phyloP scores from a whole-genome alignment of 2,797 vertebrate genomes.

The Sternarchorhynchus goeldii region DNA sequence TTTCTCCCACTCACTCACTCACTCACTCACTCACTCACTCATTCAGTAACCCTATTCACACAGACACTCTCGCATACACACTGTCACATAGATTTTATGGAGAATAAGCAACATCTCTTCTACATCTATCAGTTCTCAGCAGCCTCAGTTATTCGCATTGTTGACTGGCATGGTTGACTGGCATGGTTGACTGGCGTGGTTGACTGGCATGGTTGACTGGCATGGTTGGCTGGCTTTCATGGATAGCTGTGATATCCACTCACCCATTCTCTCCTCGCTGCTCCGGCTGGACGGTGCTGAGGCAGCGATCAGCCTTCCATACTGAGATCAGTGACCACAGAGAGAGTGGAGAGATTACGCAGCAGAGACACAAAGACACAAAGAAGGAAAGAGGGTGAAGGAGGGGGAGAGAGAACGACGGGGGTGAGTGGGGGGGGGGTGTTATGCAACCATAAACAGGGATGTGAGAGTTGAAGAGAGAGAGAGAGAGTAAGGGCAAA shows the following conservation, averaged over 20 bases:
- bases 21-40: too few relatives aligned
- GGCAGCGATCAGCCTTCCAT: not conserved
- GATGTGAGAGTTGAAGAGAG: conserved; percentile 2
- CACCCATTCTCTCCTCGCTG: not conserved
- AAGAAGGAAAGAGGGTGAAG: not conserved
- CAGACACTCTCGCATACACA: too few relatives aligned
- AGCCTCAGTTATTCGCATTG: too few relatives aligned
- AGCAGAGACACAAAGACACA: not conserved
- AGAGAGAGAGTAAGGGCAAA: not conserved
- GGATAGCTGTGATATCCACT: not conserved
- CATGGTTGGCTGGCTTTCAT: too few relatives aligned
- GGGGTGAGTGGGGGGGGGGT: not conserved
- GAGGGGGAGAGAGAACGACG: not conserved
- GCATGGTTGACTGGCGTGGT: too few relatives aligned
- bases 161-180: too few relatives aligned
- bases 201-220: too few relatives aligned
- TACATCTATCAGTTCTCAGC: too few relatives aligned
- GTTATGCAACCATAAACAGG: not conserved
- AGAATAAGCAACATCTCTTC: too few relatives aligned
- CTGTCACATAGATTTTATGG: too few relatives aligned
- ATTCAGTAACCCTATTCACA: too few relatives aligned
- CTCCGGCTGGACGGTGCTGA: not conserved
- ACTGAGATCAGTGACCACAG: not conserved
- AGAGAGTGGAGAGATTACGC: conserved; percentile 6
- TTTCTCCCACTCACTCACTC: too few relatives aligned